Evolutionary conservation across 2,888 invertebrate genomes (phyloP), one percentile per base, ranked within the genome.

Genomic region (Sarcophaga variegata): DNA sequence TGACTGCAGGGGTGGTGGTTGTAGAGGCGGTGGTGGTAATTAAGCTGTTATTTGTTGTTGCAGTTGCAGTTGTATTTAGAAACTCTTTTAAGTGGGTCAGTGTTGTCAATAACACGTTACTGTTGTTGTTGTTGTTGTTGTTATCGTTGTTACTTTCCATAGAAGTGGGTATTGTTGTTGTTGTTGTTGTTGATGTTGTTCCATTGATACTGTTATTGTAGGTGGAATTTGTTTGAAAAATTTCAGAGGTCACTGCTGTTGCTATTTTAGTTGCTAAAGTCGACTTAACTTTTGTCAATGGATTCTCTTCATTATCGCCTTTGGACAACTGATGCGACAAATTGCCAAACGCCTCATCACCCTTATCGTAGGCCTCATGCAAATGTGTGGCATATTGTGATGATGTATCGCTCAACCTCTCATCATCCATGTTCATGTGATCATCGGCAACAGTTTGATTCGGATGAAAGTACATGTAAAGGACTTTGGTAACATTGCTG

Each of bases 401-500:
- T 37, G 37, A 37, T 37, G 37, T 37, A 10, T 37, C 37, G 37
- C 37, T 37, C 10, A 37, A 37, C 10, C 37, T 37, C 37, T 2
- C 37, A 37, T 37, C 37, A 37, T 37, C 37, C 37, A 10, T 37
- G 37, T 37, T 37, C 37, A 10, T 37, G 37, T 37, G 37, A 5
- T 60, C 74, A 59, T 67, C 63, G 70, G 64, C 81, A 63, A 81
- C 84, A 79, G 83, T 89, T 81, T 88, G 80, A 84, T 89, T 89
- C 62, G 88, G 54, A 54, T 54, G 88, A 85, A 89, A 90, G 64
- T 88, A 89, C 89, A 86, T 89, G 60, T 90, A 85, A 20, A 90
- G 82, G 8, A 90, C 89, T 47, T 89, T 89, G 20, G 88, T 87
- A 76, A 90, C 89, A 88, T 90, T 90, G 64, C 89, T 84, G 11